A percentile compares a stretch with the other conserved stretches of the same genome.
phyloP scores from a whole-genome alignment of 2,113 vertebrate species.

The human (Homo sapiens) region GRCh38 chr6:9932501-9933000 shows the following conservation, averaged over 20 bases:
- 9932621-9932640: neutral
- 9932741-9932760: slow-evolving; percentile 91
- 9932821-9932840: slow-evolving; percentile 92
- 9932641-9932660: slow-evolving; percentile 78
- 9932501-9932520: neutral
- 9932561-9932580: neutral
- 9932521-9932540: neutral
- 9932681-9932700: slow-evolving; percentile 59
- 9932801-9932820: slow-evolving; percentile 92
- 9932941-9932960: slow-evolving; percentile 87
- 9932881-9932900: slow-evolving; percentile 86
- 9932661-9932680: slow-evolving; percentile 82
- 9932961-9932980: slow-evolving; percentile 85
- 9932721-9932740: slow-evolving; percentile 82
- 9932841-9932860: slow-evolving; percentile 89
- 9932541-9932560: neutral
- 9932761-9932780: slow-evolving; percentile 94
- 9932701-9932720: slow-evolving; percentile 86
- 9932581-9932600: neutral
- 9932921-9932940: slow-evolving; percentile 83
- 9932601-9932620: accelerated
- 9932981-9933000: slow-evolving; percentile 84
- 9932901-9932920: slow-evolving; percentile 91
- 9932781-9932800: slow-evolving; percentile 87
- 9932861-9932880: slow-evolving; percentile 87